phyloP scores from a whole-genome alignment of 2,113 vertebrate species.

The Xyliphius kryptos region DNA sequence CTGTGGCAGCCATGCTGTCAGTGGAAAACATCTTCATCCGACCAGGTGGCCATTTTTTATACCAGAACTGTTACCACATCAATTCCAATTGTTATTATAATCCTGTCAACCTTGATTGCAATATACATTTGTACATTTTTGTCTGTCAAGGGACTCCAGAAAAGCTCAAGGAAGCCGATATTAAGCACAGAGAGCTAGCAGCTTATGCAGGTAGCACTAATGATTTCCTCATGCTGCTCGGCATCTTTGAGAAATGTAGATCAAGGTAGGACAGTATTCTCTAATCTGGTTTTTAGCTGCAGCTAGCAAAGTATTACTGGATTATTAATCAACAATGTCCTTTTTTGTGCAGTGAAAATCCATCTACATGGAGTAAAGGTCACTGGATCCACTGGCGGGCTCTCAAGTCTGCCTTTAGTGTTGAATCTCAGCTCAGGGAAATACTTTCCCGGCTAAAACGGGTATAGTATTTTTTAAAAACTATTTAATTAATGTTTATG shows the following conservation, averaged over 20 bases:
- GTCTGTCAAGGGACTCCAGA: slow-evolving; percentile 73
- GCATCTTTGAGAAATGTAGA: slow-evolving; percentile 85
- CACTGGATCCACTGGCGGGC: slow-evolving; percentile 96
- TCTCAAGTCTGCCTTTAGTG: slow-evolving; percentile 87
- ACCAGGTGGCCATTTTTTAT: slow-evolving; percentile 71
- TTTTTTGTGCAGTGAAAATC: slow-evolving; percentile 69
- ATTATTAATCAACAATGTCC: too few species aligned
- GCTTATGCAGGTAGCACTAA: slow-evolving; percentile 76
- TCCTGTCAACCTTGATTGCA: too few species aligned
- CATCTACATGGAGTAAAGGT: slow-evolving; percentile 84
- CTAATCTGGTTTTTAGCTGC: not conserved
- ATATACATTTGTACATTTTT: not conserved
- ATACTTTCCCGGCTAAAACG: slow-evolving; percentile 76
- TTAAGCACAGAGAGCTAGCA: slow-evolving; percentile 74
- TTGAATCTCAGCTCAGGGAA: slow-evolving; percentile 86
- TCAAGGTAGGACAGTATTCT: slow-evolving; percentile 82
- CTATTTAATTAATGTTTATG: too few species aligned
- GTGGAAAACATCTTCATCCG: slow-evolving; percentile 96
- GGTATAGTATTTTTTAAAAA: slow-evolving; percentile 54
- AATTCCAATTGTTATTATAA: too few species aligned
- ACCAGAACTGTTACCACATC: not conserved
- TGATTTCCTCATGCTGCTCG: slow-evolving; percentile 85
- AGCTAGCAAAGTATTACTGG: too few species aligned
- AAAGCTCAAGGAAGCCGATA: slow-evolving; percentile 83
- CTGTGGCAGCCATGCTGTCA: slow-evolving; percentile 93